Conservation (phyloP, 2,888 invertebrate species). For the Hirtodrosophila cameraria region DNA sequence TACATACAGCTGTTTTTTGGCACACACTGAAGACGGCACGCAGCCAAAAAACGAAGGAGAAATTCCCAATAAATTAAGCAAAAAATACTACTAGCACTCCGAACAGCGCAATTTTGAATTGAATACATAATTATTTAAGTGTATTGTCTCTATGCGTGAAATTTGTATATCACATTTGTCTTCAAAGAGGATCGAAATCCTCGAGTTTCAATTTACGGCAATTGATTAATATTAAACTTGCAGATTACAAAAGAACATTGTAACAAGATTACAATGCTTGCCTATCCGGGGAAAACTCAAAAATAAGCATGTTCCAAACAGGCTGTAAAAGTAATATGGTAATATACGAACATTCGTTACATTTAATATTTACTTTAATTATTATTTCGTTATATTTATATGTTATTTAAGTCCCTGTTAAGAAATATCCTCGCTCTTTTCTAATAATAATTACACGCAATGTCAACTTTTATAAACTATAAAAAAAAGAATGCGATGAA, state of each 20-base stretch:
- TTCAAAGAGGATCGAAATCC: constrained; percentile 49
- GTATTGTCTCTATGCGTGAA: constrained; percentile 58
- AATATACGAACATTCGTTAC: constrained; percentile 92
- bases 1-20: too few species aligned
- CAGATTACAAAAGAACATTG: constrained; percentile 57
- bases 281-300: constrained; percentile 28
- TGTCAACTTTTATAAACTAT: too few species aligned
- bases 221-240: constrained; percentile 41
- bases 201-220: constrained; percentile 53
- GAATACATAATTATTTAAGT: constrained; percentile 25
- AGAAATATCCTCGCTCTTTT: too few species aligned
- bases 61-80: constrained; percentile 31
- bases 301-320: constrained; percentile 93
- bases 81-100: constrained; percentile 6
- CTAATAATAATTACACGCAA: too few species aligned
- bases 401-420: too few species aligned
- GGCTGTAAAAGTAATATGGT: constrained; percentile 91
- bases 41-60: constrained; percentile 6
- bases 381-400: too few species aligned
- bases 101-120: constrained; percentile 51
- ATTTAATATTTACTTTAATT: too few species aligned
- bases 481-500: too few species aligned
- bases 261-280: constrained; percentile 23
- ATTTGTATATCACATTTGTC: constrained; percentile 73
- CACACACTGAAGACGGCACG: too few species aligned